Evolutionary conservation across 2,888 invertebrate genomes (phyloP).

Genomic region (Nephrotoma appendiculata): DNA sequence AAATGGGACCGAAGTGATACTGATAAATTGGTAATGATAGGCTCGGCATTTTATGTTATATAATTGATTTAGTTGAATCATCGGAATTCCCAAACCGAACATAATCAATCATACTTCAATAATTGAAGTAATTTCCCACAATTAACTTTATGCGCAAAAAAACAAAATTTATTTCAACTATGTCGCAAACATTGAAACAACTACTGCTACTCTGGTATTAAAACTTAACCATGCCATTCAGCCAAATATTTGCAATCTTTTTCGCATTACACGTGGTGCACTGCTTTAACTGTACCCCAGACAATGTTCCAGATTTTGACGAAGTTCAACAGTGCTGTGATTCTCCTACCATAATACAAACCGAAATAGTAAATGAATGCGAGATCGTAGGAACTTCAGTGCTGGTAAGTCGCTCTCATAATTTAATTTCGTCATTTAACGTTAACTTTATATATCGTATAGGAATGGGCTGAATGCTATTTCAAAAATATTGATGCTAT

Average conservation of each 20-base stretch:
- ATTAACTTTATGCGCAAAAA: background rate
- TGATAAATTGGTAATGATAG: too few relatives aligned
- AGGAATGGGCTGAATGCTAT: background rate
- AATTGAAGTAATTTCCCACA: background rate
- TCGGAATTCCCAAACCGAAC: background rate
- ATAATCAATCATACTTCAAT: background rate
- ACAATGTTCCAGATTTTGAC: too few relatives aligned
- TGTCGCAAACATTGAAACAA: background rate
- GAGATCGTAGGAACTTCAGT: background rate
- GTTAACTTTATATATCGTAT: too few relatives aligned
- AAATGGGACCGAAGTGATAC: too few relatives aligned
- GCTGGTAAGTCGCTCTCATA: background rate
- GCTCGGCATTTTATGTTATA: too few relatives aligned
- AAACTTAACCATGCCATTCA: background rate
- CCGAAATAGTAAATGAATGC: background rate
- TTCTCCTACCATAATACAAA: background rate
- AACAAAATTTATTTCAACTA: background rate
- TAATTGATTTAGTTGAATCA: too few relatives aligned
- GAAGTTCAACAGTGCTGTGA: too few relatives aligned
- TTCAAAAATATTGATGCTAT: background rate
- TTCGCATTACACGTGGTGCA: background rate
- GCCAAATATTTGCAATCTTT: background rate
- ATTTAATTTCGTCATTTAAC: background rate
- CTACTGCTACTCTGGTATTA: background rate
- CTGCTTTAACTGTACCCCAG: too few relatives aligned